Conservation (phyloP, 2,797 vertebrate genomes). For the Manis pentadactyla region DNA sequence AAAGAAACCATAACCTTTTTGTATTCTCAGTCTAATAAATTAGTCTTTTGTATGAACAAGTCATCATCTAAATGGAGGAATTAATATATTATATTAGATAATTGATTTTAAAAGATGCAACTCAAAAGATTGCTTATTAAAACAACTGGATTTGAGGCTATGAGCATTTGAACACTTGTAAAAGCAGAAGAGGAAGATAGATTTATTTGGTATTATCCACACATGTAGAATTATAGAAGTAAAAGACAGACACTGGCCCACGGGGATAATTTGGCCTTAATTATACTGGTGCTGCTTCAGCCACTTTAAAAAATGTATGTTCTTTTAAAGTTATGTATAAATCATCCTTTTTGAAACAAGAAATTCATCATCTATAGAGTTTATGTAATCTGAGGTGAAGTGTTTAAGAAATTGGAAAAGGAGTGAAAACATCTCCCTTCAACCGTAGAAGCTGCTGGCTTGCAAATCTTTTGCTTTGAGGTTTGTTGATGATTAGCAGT, state of each 20-base stretch:
- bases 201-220: not conserved
- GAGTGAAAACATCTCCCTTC: not conserved
- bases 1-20: not conserved
- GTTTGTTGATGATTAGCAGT: not conserved
- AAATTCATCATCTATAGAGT: not conserved
- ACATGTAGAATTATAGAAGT: not conserved
- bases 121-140: not conserved
- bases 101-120: not conserved
- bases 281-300: not conserved
- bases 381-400: constrained; percentile 20
- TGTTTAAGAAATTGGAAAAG: not conserved
- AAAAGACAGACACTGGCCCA: not conserved
- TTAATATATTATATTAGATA: not conserved
- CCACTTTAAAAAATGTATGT: not conserved
- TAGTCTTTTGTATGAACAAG: not conserved
- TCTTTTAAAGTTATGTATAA: not conserved
- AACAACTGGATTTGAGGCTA: not conserved
- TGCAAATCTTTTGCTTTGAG: not conserved
- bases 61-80: not conserved
- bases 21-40: not conserved
- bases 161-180: not conserved
- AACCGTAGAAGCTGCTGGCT: not conserved
- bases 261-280: not conserved
- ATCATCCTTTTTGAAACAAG: not conserved
- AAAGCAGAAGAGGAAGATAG: not conserved